These are phyloP conservation scores for Sparus aurata DNA, from an alignment of 2,797 vertebrate genomes.

Conservation along the genomic window DNA sequence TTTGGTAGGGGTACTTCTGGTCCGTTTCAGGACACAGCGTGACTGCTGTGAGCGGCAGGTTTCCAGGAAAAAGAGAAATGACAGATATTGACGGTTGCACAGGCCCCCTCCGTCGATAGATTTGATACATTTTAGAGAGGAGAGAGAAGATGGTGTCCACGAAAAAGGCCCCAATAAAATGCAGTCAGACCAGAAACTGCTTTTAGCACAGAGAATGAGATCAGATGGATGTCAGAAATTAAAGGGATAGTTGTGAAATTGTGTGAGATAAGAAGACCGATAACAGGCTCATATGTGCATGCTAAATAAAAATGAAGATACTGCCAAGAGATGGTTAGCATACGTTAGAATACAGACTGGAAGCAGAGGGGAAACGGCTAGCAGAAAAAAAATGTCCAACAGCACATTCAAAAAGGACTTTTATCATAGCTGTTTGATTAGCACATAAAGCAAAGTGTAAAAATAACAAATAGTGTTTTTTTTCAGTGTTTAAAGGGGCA, in stretches of 20 bases:
- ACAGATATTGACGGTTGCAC: not conserved
- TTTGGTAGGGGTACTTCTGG: constrained; percentile 1
- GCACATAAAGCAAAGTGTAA: not conserved
- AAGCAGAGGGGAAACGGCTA: not conserved
- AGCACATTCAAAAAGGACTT: no score
- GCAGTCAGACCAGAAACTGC: not conserved
- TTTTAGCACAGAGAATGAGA: not conserved
- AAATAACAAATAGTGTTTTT: not conserved
- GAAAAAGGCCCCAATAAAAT: not conserved
- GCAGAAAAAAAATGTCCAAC: no score
- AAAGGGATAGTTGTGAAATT: not conserved
- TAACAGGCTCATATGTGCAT: not conserved
- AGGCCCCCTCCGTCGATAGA: not conserved
- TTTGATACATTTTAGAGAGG: not conserved
- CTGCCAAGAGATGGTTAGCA: not conserved
- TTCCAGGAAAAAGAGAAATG: not conserved
- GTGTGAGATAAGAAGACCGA: not conserved
- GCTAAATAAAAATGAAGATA: not conserved
- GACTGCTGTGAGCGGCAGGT: constrained; percentile 25
- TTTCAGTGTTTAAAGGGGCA: no score
- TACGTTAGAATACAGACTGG: not conserved
- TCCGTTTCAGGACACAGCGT: not conserved
- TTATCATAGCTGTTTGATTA: not conserved
- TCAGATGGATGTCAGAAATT: not conserved
- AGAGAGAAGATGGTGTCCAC: not conserved